Percentiles rank a stretch among this genome's conserved stretches.
Conservation (phyloP, 2,888 invertebrate species). For the Zelleria hepariella region DNA sequence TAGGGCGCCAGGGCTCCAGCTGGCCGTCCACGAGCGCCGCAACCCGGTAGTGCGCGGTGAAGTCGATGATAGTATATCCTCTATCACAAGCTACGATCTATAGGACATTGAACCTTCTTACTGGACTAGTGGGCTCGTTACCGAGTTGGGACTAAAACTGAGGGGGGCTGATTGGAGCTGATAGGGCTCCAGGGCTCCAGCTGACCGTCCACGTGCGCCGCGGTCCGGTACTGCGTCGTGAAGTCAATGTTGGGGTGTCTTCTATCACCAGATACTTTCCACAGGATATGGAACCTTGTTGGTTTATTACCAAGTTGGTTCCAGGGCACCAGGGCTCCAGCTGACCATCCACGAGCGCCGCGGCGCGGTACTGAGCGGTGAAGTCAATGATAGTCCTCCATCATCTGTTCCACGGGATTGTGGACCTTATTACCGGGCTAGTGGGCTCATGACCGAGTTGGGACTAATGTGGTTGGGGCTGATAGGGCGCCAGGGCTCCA, state of each 20-base stretch:
- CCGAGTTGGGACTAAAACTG: slow-evolving; percentile 89
- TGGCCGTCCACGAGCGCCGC: slow-evolving; percentile 58
- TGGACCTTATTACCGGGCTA: too few species aligned
- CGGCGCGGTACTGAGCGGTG: slow-evolving; percentile 85
- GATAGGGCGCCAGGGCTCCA: slow-evolving; percentile 44
- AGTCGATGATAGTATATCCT: slow-evolving; percentile 87
- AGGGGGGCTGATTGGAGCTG: slow-evolving; percentile 85
- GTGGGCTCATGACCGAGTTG: too few species aligned
- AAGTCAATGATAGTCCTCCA: slow-evolving; percentile 85
- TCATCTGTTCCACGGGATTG: too few species aligned
- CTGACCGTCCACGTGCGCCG: slow-evolving; percentile 53
- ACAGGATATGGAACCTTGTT: too few species aligned
- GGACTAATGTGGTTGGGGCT: neutral
- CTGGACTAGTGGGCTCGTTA: too few species aligned
- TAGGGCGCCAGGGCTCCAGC: slow-evolving; percentile 60
- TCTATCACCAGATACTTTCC: slow-evolving; percentile 80
- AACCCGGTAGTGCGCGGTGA: slow-evolving; percentile 86
- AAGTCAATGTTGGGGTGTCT: slow-evolving; percentile 89
- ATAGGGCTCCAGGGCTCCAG: slow-evolving; percentile 82
- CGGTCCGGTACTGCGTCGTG: slow-evolving; percentile 85
- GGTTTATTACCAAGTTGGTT: too few species aligned
- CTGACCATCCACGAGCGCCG: slow-evolving; percentile 53
- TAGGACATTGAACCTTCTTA: too few species aligned
- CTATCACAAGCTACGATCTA: too few species aligned
- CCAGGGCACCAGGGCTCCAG: slow-evolving; percentile 77